Evolutionary conservation across 2,113 vertebrate species (phyloP).

Genomic region (Varanus salvator): DNA sequence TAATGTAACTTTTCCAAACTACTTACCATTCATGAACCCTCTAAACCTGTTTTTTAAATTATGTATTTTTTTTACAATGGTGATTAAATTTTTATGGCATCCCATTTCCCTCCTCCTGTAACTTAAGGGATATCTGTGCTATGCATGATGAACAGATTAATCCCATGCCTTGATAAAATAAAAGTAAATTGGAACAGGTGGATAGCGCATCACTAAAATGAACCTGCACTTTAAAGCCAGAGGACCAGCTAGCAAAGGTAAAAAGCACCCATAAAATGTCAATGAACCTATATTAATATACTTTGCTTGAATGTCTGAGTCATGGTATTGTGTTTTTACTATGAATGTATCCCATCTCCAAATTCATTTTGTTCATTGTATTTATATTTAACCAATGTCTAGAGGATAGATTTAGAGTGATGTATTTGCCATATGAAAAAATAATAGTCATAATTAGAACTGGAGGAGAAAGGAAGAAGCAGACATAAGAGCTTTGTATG

Average conservation of each 20-base stretch:
- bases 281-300: neutral
- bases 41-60: neutral
- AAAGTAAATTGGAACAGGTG: neutral
- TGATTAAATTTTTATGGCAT: neutral
- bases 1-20: conserved; percentile 8
- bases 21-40: conserved; percentile 2
- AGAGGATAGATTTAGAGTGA: neutral
- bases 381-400: neutral
- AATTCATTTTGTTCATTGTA: neutral
- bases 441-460: neutral
- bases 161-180: neutral
- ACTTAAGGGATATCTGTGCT: neutral
- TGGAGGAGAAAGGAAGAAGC: too few species aligned
- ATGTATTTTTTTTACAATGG: neutral
- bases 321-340: neutral
- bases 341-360: neutral
- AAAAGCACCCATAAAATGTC: neutral
- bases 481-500: too few species aligned
- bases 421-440: neutral
- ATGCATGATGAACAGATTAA: neutral
- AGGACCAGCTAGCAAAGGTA: neutral
- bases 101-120: fast-evolving
- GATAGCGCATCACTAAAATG: neutral
- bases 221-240: neutral
- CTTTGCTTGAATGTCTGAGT: neutral